Evolutionary conservation across 2,888 invertebrate species (phyloP), one percentile per base, ranked within the genome.

Genomic region (Apomyelois bistriatella): DNA sequence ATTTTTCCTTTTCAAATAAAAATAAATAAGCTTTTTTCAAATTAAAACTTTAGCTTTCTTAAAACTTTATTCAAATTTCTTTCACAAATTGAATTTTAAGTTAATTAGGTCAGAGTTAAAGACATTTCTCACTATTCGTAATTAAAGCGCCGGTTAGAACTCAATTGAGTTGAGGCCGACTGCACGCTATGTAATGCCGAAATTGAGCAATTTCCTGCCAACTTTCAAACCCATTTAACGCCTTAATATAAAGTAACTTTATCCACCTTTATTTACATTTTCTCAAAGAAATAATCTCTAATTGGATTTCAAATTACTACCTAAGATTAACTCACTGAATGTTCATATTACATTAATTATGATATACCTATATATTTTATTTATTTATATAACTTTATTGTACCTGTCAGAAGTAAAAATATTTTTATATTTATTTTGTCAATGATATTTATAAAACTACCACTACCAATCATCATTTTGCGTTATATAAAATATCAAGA

Each of bases 171-270:
- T 35, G 16, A 7, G 38, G 28, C 40, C 38, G 30, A 40, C 48
- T 16, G 62, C 73, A 72, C 72, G 76, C 69, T 68, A 73, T 61
- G 67, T 76, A 74, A 77, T 72, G 65, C 70, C 69, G 63, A 82
- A 83, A 85, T 83, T 84, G 82, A 74, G 80, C 74, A 85, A 84
- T 85, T 84, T 85, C 84, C 82, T 78, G 66, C 60, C 68, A 65
- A 79, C 71, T 74, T 77, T 79, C 71, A 73, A 78, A 79, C 76
- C 68, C 67, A 73, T 68, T 79, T 76, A 79, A 78, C 74, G 76
- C 80, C 79, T 82, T 81, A 80, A 83, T 82, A 77, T 76, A 80
- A 82, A 78, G 82, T 78, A 77, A 82, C 76, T 84, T 81, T 62
- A 63, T 64, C 65, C 63, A 74, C 79, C 71, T 79, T 76, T 75